Conservation (phyloP, 2,113 vertebrate genomes). For the Tiliqua scincoides region DNA sequence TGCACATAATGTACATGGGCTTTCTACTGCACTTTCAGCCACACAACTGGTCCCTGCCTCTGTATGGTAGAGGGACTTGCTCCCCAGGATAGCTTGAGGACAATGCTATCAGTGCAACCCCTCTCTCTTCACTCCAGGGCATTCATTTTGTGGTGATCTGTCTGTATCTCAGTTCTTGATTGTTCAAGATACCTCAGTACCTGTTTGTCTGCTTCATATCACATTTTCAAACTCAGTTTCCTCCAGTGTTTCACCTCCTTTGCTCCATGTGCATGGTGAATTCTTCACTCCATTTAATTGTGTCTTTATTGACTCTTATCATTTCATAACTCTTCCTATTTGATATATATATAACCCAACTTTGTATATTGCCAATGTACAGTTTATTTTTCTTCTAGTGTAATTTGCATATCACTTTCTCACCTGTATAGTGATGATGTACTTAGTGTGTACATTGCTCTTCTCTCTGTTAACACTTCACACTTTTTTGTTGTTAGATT, state of each 20-base stretch:
- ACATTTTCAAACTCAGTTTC: constrained; percentile 18
- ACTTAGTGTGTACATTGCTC: background rate
- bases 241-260: constrained; percentile 8
- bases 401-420: background rate
- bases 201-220: constrained; percentile 21
- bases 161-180: background rate
- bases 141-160: background rate
- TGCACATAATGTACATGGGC: background rate
- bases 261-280: background rate
- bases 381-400: constrained; percentile 12
- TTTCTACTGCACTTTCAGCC: constrained; percentile 15
- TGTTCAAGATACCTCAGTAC: background rate
- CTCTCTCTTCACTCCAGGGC: background rate
- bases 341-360: background rate
- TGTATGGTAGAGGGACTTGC: background rate
- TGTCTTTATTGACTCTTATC: background rate
- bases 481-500: constrained; percentile 48
- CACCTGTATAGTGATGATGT: background rate
- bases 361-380: constrained; percentile 16
- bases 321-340: background rate
- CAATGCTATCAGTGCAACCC: background rate
- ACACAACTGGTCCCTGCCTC: background rate
- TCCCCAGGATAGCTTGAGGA: background rate
- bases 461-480: constrained; percentile 38
- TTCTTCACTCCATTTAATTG: background rate